Base-by-base conservation (phyloP, 2,888 invertebrate species). In the Amiota communis region DNA sequence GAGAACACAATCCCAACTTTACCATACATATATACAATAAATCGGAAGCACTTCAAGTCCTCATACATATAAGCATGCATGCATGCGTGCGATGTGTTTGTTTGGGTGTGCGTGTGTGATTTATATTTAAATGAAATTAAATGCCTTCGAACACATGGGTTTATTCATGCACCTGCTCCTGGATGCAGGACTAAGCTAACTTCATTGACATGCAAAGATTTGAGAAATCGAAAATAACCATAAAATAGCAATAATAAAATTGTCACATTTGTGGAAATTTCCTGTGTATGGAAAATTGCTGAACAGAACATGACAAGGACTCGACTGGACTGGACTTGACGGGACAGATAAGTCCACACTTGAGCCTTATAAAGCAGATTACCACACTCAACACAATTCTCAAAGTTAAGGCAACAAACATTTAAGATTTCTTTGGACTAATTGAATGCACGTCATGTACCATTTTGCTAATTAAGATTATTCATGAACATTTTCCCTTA, bases 391-490 rank as follows among this genome's bases (percentile, higher is more conserved):
- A 36, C 8, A 6, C 36, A 36, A 36, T 36, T 36, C 8, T 36
- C 36, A 36, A 36, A 36, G 36, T 36, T 36, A 36, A 36, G 0
- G 36, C 36, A 36, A 36, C 36, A 36, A 36, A 36, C 36, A 6
- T 36, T 36, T 36, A 36, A 36, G 36, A 36, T 36, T n/a, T 6
- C 36, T 36, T 36, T n/a, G 49, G 20, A 68, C 47, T 68, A 51
- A 68, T 68, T 68, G 53, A 51, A 68, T 68, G 67, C 51, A 68
- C 23, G 67, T 68, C 53, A 68, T 68, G 67, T 53, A 15, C 51
- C n/a, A 20, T 53, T 53, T 20, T n/a, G 23, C 51, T 68, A 68
- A 68, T 68, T 68, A 53, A 68, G 67, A 68, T 68, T 68, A 68
- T 53, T 68, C 67, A 68, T 68, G 53, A 6, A 36, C 36, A 36